Evolutionary conservation across 2,113 vertebrate species (phyloP), one percentile per base, ranked within the genome.

Genomic region (Saguinus imperator): DNA sequence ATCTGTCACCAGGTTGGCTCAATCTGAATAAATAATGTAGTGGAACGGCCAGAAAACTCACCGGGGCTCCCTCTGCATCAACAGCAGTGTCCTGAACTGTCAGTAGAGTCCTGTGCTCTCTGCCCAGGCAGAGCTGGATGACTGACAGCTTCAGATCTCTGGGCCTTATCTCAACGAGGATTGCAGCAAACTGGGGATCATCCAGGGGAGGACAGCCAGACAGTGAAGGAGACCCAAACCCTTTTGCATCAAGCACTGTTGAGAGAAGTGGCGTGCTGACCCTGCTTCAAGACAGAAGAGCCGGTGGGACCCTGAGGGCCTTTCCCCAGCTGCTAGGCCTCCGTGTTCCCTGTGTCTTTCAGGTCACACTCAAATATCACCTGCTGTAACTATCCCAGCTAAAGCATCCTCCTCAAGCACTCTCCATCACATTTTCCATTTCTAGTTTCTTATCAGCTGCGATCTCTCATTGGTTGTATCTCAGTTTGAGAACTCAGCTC

Each of bases 1-100:
- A 12, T 83, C 95, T 95, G 92, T 93, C 90, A 92, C 95, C 90
- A 43, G 77, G 29, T 64, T 95, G 95, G 91, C 91, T 95, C 90
- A 20, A 4, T 57, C n/a, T 88, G 91, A 92, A 96, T 92, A 97
- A 96, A 93, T 94, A 92, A 0, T 57, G 12, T 0, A 0, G 52
- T 13, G 76, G 57, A 66, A 48, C 6, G 17, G 70, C 87, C 92
- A 81, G 84, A 61, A 64, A 87, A 45, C 20, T 2, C 61, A 55
- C 1, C 8, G 40, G 32, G 61, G 7, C 81, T 66, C 72, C 66
- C 5, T 23, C 48, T 50, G 20, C 70, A 6, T 43, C 61, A 73
- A 48, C 1, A 82, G 29, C 57, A 50, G 35, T 45, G 50, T 52
- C 76, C 92, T 50, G 13, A 89, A 82, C 48, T 16, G 16, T 29